Evolutionary conservation across 1,140 invertebrate species (phyloP), one percentile per base, ranked within the genome.

Genomic region (Polyergus mexicanus): DNA sequence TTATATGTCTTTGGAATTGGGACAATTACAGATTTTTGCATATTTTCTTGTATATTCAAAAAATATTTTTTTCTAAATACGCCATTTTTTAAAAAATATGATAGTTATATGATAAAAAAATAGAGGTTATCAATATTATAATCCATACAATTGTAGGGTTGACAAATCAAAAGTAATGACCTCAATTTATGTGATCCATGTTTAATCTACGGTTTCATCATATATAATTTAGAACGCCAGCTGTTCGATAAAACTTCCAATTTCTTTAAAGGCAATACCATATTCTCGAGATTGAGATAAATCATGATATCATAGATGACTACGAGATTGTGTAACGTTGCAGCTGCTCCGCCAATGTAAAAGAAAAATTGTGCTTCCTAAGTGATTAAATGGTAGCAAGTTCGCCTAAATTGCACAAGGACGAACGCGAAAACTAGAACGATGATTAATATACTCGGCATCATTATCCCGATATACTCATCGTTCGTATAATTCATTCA

Each of bases 231-330:
- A 83, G 54, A 71, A 74, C 68, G 54, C 68, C 78, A 83, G 78
- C 66, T 83, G 78, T 38, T 28, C 68, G 68, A 72, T 83, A 74
- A 83, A 74, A 72, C 60, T 83, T 74, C 56, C 68, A 72, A 72
- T 83, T 74, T 69, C 68, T 60, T 41, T 54, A 58, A 51, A 83
- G 78, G 62, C 78, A 68, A 83, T 83, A 83, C 56, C 68, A 83
- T 81, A 81, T 56, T 74, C 72, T 22, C 78, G 13, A 83, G 78
- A 83, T 83, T 83, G 78, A 83, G 78, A 83, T 83, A 60, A 83
- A 83, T 83, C 74, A 83, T 83, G 78, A 83, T n/a, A 83, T 83
- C 78, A 83, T 60, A 58, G 68, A 72, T 83, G 32, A 35, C 54
- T 74, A 62, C 54, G 68, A 44, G 78, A 69, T 74, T 60, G 38